These are phyloP conservation scores for Hydriomena furcata DNA, from an alignment of 2,888 invertebrate species.

Conservation along the genomic window DNA sequence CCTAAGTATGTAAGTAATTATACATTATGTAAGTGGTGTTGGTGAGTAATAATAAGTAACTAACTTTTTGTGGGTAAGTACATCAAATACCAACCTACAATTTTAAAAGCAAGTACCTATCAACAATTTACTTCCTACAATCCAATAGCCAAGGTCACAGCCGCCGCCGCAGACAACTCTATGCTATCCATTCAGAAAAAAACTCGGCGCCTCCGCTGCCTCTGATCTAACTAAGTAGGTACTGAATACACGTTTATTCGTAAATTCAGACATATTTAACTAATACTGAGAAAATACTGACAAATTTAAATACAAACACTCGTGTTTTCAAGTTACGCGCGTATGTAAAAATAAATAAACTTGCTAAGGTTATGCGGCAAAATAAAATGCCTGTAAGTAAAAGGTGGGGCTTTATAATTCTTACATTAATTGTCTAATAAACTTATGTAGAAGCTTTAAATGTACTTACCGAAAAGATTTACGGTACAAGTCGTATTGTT, in stretches of 20 bases:
- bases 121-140: constrained; percentile 81
- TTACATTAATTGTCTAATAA: neutral
- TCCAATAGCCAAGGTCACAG: constrained; percentile 81
- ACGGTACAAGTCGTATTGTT: constrained; percentile 98
- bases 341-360: constrained; percentile 65
- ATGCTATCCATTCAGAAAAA: constrained; percentile 75
- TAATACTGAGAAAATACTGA: neutral
- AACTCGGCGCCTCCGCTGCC: constrained; percentile 58
- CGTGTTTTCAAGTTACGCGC: constrained; percentile 73
- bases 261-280: neutral
- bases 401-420: constrained; percentile 2
- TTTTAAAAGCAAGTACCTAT: constrained; percentile 79
- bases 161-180: constrained; percentile 74
- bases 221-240: constrained; percentile 51
- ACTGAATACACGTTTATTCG: constrained; percentile 32
- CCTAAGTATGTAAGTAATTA: neutral
- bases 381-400: constrained; percentile 18
- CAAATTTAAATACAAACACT: constrained; percentile 21
- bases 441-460: neutral
- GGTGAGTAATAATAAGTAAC: constrained; percentile 39
- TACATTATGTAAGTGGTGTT: constrained; percentile 6
- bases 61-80: constrained; percentile 74
- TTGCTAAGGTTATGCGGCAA: constrained; percentile 62
- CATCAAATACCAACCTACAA: constrained; percentile 82
- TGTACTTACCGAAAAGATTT: constrained; percentile 95